phyloP scores from a whole-genome alignment of 2,797 vertebrate genomes.

The Muscicapa comitata region DNA sequence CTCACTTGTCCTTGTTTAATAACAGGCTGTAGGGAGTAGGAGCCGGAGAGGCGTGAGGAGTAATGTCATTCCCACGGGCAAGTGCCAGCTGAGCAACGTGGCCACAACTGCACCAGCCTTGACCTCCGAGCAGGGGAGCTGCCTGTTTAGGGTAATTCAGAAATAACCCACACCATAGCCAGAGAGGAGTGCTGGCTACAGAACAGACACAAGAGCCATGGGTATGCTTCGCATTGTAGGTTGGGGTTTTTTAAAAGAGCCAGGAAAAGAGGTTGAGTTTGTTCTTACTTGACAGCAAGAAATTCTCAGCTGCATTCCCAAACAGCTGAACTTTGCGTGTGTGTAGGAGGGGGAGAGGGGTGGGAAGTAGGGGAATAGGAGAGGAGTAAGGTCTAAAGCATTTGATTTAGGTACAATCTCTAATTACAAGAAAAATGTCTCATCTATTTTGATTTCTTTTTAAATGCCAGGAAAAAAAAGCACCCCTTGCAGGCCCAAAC shows the following conservation, averaged over 20 bases:
- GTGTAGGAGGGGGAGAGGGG: not conserved
- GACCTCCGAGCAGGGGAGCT: not conserved
- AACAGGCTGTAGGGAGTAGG: constrained; percentile 27
- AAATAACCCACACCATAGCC: not conserved
- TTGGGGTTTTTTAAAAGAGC: not conserved
- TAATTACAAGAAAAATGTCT: constrained; percentile 28
- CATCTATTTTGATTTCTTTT: constrained; percentile 45
- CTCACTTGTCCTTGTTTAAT: constrained; percentile 62
- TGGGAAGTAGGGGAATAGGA: not conserved
- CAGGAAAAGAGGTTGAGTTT: not conserved
- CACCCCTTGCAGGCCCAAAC: not conserved
- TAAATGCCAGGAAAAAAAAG: not conserved
- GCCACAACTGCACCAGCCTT: not conserved
- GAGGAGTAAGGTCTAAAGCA: not conserved
- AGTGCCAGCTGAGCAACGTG: not conserved
- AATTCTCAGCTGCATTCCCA: constrained; percentile 25
- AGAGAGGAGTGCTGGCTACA: not conserved
- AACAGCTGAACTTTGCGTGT: not conserved
- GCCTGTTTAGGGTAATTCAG: not conserved
- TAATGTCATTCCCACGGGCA: constrained; percentile 6
- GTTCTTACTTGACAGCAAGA: not conserved
- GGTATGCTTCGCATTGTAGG: not conserved
- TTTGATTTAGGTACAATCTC: constrained; percentile 26
- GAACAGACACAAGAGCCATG: fast-evolving
- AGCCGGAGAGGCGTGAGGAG: not conserved